These are phyloP conservation scores for Sinella curviseta DNA, from an alignment of 1,140 invertebrate species.

Conservation along the genomic window DNA sequence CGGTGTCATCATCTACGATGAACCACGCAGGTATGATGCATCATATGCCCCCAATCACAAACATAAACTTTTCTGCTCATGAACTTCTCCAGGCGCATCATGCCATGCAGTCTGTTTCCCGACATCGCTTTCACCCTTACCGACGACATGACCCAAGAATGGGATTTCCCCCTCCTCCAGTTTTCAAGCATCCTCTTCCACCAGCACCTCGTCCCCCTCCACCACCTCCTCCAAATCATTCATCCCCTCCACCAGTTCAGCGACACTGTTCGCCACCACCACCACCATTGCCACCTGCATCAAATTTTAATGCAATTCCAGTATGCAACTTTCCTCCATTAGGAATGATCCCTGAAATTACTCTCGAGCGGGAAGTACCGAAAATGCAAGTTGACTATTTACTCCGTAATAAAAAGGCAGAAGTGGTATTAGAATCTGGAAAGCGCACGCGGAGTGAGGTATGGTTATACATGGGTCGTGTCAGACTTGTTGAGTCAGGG, in stretches of 20 bases:
- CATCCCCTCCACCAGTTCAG: background rate
- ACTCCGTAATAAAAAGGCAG: constrained; percentile 23
- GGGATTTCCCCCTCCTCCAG: background rate
- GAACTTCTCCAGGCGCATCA: background rate
- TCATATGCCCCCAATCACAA: background rate
- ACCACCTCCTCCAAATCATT: background rate
- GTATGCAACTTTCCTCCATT: background rate
- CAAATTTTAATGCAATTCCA: no score
- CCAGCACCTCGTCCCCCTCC: background rate
- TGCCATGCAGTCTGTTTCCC: background rate
- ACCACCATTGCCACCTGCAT: no score
- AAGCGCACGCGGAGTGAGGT: constrained; percentile 38
- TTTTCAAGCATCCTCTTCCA: background rate
- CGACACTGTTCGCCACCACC: no score
- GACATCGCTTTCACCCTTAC: background rate
- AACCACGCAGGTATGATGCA: background rate
- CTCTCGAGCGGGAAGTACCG: background rate
- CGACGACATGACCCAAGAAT: background rate
- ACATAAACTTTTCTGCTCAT: background rate
- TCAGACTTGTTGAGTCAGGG: constrained; percentile 9
- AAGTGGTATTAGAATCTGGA: constrained; percentile 33
- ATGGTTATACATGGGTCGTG: constrained; percentile 41
- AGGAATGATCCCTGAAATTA: background rate
- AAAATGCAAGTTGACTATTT: background rate
- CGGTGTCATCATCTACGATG: background rate